phyloP scores from a whole-genome alignment of 2,888 invertebrate species.

The Lepidocyrtinus sp. region DNA sequence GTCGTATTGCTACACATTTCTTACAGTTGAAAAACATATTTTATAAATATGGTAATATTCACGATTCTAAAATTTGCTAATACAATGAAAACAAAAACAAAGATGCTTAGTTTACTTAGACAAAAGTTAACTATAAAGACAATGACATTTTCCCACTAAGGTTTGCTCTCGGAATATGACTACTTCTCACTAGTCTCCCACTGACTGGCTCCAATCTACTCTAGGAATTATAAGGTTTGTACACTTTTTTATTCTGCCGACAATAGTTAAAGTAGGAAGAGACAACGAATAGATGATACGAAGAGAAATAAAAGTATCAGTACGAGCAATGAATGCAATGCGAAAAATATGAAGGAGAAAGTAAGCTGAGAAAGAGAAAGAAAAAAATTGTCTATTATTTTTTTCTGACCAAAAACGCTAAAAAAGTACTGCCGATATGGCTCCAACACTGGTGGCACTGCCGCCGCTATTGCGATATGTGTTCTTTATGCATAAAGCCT shows the following conservation, averaged over 20 bases:
- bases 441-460: constrained; percentile 18
- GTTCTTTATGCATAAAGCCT: constrained; percentile 53
- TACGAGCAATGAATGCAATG: constrained; percentile 5
- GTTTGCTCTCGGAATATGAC: not conserved
- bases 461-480: constrained; percentile 16
- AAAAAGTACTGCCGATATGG: not conserved
- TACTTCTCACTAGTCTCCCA: constrained; percentile 8
- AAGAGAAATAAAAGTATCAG: not conserved
- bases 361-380: constrained; percentile 12
- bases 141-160: constrained; percentile 6
- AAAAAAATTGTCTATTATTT: not conserved
- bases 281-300: not conserved
- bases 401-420: not conserved
- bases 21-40: too few species aligned
- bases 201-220: constrained; percentile 1
- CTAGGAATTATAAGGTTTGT: not conserved
- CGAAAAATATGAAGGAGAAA: constrained; percentile 10
- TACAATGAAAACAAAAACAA: too few species aligned
- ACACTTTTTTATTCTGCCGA: constrained; percentile 20
- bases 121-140: not conserved
- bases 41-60: too few species aligned
- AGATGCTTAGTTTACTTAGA: too few species aligned
- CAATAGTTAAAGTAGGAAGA: constrained; percentile 42
- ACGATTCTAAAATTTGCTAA: too few species aligned
- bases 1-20: too few species aligned